phyloP scores from a whole-genome alignment of 2,888 invertebrate species.

The Drosophila mimetica region DNA sequence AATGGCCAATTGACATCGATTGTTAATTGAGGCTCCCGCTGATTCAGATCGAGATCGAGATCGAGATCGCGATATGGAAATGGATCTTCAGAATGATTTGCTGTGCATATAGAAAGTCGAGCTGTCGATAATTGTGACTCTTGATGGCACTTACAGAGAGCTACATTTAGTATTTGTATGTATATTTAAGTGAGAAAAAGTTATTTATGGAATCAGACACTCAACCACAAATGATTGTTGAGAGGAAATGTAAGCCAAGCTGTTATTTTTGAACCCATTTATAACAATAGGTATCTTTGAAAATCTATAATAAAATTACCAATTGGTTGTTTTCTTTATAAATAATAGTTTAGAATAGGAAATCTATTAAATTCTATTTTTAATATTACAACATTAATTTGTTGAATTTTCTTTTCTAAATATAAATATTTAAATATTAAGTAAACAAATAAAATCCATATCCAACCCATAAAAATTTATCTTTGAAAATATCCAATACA shows the following conservation, averaged over 20 bases:
- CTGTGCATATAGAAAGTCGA: constrained; percentile 38
- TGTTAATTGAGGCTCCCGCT: constrained; percentile 11
- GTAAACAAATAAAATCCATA: too few species aligned
- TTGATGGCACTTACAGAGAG: constrained; percentile 22
- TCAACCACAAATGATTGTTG: not conserved
- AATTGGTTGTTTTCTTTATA: too few species aligned
- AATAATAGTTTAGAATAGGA: too few species aligned
- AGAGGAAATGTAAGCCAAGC: not conserved
- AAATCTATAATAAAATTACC: too few species aligned
- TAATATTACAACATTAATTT: not conserved
- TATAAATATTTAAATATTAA: too few species aligned
- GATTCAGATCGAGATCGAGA: constrained; percentile 12
- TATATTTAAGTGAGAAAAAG: constrained; percentile 29
- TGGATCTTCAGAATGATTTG: constrained; percentile 27
- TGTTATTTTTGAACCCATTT: not conserved
- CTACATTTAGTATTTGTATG: constrained; percentile 5
- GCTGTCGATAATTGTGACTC: constrained; percentile 19
- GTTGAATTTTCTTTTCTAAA: too few species aligned
- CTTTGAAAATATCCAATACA: too few species aligned
- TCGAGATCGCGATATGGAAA: constrained; percentile 4
- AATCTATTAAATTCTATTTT: not conserved
- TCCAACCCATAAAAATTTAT: too few species aligned
- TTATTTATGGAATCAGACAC: constrained; percentile 13
- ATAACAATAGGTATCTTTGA: too few species aligned
- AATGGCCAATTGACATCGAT: constrained; percentile 49